Evolutionary conservation across 2,888 invertebrate genomes (phyloP).

Genomic region (Dilophus febrilis): DNA sequence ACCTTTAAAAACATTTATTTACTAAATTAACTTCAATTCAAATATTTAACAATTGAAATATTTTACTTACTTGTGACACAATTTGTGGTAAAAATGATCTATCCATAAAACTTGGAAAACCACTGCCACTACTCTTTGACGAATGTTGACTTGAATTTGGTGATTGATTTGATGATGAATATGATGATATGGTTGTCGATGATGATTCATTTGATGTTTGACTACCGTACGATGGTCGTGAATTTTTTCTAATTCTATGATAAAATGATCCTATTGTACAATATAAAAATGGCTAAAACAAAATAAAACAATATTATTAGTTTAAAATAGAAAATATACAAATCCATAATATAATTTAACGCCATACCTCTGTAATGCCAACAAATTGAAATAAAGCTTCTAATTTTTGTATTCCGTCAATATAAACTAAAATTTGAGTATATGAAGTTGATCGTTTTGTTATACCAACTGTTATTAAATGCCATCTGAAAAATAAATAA

Average conservation of each 20-base stretch:
- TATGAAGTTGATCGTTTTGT: constrained; percentile 38
- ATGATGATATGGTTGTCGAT: too few relatives aligned
- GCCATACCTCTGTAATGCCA: constrained; percentile 36
- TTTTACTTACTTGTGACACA: constrained; percentile 23
- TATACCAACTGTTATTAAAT: constrained; percentile 34
- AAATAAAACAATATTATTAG: too few relatives aligned
- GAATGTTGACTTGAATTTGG: too few relatives aligned
- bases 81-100: constrained; percentile 21
- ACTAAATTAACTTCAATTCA: too few relatives aligned
- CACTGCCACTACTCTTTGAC: constrained; percentile 12
- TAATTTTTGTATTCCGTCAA: constrained; percentile 37
- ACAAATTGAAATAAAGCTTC: constrained; percentile 38
- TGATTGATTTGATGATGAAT: too few relatives aligned
- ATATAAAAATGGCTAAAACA: constrained; percentile 29
- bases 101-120: constrained; percentile 27
- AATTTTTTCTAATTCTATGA: constrained; percentile 7
- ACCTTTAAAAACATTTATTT: constrained; percentile 23
- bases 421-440: constrained; percentile 38
- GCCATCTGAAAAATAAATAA: constrained; percentile 30
- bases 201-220: too few relatives aligned
- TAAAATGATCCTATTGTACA: constrained; percentile 30
- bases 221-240: not conserved
- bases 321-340: too few relatives aligned
- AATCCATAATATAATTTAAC: constrained; percentile 2
- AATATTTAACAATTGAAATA: not conserved